A percentile compares a stretch with the other conserved stretches of the same genome.
These are phyloP conservation scores for Popillia japonica DNA, from an alignment of 1,140 invertebrate species.

Conservation along the genomic window DNA sequence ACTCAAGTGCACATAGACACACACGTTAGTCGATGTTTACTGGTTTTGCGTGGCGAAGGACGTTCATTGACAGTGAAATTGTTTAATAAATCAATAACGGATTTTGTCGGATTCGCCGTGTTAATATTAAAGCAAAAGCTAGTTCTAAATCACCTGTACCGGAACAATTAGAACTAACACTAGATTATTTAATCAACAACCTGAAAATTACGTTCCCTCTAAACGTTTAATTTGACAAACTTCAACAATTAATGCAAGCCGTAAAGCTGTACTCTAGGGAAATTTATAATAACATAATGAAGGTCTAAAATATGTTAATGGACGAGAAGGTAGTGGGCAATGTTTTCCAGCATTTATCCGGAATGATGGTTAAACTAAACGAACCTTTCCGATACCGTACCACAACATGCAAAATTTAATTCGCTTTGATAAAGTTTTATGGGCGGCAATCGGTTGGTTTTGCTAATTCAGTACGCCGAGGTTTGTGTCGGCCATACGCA, in stretches of 20 bases:
- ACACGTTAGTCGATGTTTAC: conserved; percentile 25
- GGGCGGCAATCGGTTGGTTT: conserved; percentile 2
- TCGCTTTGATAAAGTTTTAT: conserved; percentile 24
- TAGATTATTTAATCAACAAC: background rate
- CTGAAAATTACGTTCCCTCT: background rate
- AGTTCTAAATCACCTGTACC: background rate
- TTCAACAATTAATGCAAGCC: conserved; percentile 22
- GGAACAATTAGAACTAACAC: background rate
- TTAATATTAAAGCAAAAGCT: background rate
- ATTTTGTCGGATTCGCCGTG: background rate
- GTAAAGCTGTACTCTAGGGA: conserved; percentile 12
- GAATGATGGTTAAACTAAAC: background rate
- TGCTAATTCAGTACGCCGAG: background rate
- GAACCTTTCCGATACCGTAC: background rate
- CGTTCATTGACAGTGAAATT: conserved; percentile 30
- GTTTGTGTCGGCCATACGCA: background rate
- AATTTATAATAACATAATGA: conserved; percentile 29
- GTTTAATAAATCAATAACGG: conserved; percentile 21
- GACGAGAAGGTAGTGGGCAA: background rate
- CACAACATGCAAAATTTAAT: conserved; percentile 18
- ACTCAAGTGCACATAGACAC: conserved; percentile 23
- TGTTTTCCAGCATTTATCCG: conserved; percentile 28
- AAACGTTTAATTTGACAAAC: conserved; percentile 22
- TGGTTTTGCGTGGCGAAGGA: background rate
- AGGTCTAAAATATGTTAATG: conserved; percentile 32